Evolutionary conservation across 2,888 invertebrate species (phyloP).

Genomic region (Diadegma fenestrale): DNA sequence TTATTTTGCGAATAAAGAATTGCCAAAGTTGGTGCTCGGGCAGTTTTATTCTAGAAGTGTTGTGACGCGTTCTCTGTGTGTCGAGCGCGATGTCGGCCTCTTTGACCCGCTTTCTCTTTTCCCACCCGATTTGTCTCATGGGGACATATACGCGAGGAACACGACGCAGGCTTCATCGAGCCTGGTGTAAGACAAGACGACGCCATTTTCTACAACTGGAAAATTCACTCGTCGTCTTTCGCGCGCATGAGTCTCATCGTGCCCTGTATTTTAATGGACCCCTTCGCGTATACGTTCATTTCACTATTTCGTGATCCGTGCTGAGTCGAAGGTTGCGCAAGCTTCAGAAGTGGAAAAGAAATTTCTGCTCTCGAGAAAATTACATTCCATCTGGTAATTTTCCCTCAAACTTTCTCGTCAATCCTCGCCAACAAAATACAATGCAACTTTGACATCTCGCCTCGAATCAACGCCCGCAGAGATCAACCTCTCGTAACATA

Average conservation of each 20-base stretch:
- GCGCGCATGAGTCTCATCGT: conserved; percentile 13
- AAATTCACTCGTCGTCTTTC: conserved; percentile 73
- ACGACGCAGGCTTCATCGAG: conserved; percentile 28
- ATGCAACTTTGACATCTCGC: conserved; percentile 8
- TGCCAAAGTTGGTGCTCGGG: conserved; percentile 23
- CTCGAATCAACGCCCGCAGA: background rate
- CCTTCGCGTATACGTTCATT: conserved; percentile 24
- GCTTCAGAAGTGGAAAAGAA: background rate
- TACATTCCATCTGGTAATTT: background rate
- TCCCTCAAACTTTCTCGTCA: conserved; percentile 11
- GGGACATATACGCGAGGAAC: conserved; percentile 71
- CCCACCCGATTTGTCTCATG: conserved; percentile 83
- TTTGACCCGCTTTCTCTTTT: conserved; percentile 85
- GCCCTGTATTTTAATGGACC: conserved; percentile 27
- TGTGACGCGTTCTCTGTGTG: conserved; percentile 67
- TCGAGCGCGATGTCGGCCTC: conserved; percentile 81
- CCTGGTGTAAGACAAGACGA: background rate
- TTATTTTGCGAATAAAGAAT: background rate
- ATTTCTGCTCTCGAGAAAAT: conserved; percentile 1
- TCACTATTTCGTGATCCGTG: conserved; percentile 26
- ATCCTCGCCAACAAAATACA: background rate
- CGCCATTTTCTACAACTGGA: conserved; percentile 79
- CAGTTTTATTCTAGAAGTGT: conserved; percentile 41
- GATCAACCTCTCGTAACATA: background rate
- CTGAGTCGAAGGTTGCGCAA: conserved; percentile 9